These are phyloP conservation scores for Semicossyphus pulcher DNA, from an alignment of 2,113 vertebrate genomes.

Conservation along the genomic window DNA sequence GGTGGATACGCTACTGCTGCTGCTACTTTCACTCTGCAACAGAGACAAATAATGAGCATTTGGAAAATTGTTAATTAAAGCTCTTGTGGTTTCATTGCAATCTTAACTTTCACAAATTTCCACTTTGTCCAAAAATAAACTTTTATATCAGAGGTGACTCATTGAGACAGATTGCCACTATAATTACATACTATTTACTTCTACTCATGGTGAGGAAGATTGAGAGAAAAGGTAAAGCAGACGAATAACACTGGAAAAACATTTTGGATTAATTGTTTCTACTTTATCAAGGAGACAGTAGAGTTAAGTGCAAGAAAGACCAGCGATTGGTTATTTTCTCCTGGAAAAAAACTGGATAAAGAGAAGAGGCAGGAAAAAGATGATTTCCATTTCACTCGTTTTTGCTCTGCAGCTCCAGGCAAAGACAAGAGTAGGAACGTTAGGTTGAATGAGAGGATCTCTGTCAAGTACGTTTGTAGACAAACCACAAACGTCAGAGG, in stretches of 20 bases:
- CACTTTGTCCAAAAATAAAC: background rate
- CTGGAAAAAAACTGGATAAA: slow-evolving; percentile 25
- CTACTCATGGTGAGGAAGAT: background rate
- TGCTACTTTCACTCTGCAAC: slow-evolving; percentile 99
- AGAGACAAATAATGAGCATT: background rate
- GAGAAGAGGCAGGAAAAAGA: slow-evolving; percentile 43
- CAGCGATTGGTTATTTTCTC: slow-evolving; percentile 1
- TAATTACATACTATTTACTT: too few relatives aligned
- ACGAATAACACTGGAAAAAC: slow-evolving; percentile 16
- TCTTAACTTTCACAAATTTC: background rate
- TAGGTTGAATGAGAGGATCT: slow-evolving; percentile 54
- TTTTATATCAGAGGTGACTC: background rate
- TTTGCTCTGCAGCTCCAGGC: slow-evolving; percentile 48
- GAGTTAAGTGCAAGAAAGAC: slow-evolving; percentile 13
- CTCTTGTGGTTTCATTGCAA: background rate
- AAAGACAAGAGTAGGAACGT: slow-evolving; percentile 51
- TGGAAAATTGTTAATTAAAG: background rate
- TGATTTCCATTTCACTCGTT: slow-evolving; percentile 30
- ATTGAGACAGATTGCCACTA: background rate
- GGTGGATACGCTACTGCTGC: slow-evolving; percentile 99
- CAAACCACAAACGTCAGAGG: slow-evolving; percentile 63
- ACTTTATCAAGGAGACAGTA: slow-evolving; percentile 13
- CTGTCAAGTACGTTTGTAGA: slow-evolving; percentile 56
- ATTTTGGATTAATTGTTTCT: background rate
- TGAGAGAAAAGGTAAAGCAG: background rate